Evolutionary conservation across 2,888 invertebrate species (phyloP).

Genomic region (Tachina fera): DNA sequence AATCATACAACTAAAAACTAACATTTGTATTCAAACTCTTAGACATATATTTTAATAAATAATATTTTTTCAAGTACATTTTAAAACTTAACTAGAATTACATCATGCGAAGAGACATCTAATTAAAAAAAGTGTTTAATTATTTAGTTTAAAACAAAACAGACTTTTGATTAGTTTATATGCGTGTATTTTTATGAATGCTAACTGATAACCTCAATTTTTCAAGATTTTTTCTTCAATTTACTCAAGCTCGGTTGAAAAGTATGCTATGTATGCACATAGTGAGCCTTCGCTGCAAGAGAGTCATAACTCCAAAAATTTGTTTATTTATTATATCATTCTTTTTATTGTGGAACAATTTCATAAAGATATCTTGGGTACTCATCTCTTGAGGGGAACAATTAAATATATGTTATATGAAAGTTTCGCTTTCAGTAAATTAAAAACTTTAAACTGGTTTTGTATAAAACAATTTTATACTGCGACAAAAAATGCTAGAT

Average conservation of each 20-base stretch:
- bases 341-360: background rate
- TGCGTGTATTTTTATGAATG: conserved; percentile 50
- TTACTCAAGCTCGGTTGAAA: conserved; percentile 9
- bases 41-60: background rate
- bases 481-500: too few species aligned
- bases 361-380: background rate
- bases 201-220: conserved; percentile 67
- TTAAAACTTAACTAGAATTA: conserved; percentile 33
- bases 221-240: conserved; percentile 47
- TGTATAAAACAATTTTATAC: too few species aligned
- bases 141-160: conserved; percentile 47
- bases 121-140: conserved; percentile 41
- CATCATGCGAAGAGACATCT: conserved; percentile 46
- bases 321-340: background rate
- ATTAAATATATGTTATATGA: too few species aligned
- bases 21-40: conserved; percentile 8
- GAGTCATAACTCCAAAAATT: too few species aligned
- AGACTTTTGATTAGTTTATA: conserved; percentile 48
- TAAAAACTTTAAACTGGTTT: too few species aligned
- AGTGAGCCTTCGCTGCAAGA: too few species aligned
- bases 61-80: conserved; percentile 30
- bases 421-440: too few species aligned
- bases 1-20: background rate
- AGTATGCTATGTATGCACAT: background rate
- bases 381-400: too few species aligned